Percentiles rank a stretch among this genome's conserved stretches.
Evolutionary conservation across 2,888 invertebrate species (phyloP).

Genomic region (Drosophila merina): DNA sequence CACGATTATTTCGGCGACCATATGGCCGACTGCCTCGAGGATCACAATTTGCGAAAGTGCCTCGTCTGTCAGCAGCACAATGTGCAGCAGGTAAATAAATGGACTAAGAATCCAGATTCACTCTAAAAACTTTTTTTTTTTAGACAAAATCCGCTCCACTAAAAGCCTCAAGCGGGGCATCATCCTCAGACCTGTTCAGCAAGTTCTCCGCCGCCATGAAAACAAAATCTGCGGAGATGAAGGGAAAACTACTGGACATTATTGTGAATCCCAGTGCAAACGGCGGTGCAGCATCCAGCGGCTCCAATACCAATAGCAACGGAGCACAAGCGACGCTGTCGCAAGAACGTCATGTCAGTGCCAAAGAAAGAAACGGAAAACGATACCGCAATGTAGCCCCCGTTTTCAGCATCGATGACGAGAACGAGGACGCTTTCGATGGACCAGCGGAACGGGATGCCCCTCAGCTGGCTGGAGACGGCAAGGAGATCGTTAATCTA

Average conservation of each 20-base stretch:
- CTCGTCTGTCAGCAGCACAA: slow-evolving; percentile 88
- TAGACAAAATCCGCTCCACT: slow-evolving; percentile 54
- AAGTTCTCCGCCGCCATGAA: slow-evolving; percentile 95
- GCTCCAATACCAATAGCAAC: slow-evolving; percentile 24
- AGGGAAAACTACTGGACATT: slow-evolving; percentile 95
- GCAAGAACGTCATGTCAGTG: slow-evolving; percentile 92
- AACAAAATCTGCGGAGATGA: slow-evolving; percentile 95
- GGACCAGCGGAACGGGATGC: slow-evolving; percentile 62
- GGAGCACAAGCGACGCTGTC: slow-evolving; percentile 69
- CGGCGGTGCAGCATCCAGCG: slow-evolving; percentile 35
- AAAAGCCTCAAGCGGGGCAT: slow-evolving; percentile 50
- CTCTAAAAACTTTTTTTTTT: not conserved
- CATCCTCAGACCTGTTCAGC: slow-evolving; percentile 90
- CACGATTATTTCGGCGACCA: slow-evolving; percentile 93
- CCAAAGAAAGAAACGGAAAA: slow-evolving; percentile 92
- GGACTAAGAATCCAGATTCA: not conserved
- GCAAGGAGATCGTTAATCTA: slow-evolving; percentile 91
- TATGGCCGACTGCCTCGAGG: slow-evolving; percentile 91
- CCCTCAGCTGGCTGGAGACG: slow-evolving; percentile 86
- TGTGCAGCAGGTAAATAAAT: slow-evolving; percentile 54
- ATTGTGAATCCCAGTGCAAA: slow-evolving; percentile 91
- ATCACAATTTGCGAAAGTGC: slow-evolving; percentile 92
- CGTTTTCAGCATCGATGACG: slow-evolving; percentile 97
- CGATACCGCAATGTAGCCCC: slow-evolving; percentile 95
- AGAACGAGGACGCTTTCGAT: slow-evolving; percentile 86